phyloP scores from a whole-genome alignment of 2,113 vertebrate genomes.

The Chunga burmeisteri region DNA sequence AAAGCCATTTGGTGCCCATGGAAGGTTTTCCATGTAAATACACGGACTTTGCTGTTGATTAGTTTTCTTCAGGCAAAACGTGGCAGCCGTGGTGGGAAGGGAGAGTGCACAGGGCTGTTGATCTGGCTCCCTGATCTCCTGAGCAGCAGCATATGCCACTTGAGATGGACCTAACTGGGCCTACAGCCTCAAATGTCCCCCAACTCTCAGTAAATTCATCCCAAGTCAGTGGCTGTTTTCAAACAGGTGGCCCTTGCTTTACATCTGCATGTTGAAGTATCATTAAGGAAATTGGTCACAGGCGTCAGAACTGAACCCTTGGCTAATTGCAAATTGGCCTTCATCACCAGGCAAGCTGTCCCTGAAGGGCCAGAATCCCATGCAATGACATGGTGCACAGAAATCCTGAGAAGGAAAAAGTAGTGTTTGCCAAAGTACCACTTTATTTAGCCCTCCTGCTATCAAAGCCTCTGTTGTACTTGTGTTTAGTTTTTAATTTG shows the following conservation, averaged over 20 bases:
- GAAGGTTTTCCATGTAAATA: not conserved
- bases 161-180: not conserved
- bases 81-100: not conserved
- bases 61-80: not conserved
- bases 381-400: not conserved
- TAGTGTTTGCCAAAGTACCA: not conserved
- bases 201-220: not conserved
- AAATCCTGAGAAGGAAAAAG: not conserved
- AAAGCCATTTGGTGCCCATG: not conserved
- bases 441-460: not conserved
- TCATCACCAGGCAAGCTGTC: not conserved
- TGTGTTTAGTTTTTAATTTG: not conserved
- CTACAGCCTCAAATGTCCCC: not conserved
- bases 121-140: not conserved
- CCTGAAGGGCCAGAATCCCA: not conserved
- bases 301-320: not conserved
- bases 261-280: not conserved
- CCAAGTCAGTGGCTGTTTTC: not conserved
- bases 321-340: not conserved
- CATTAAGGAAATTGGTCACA: not conserved
- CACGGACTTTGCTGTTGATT: not conserved
- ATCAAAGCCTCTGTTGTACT: not conserved
- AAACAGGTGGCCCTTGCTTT: not conserved
- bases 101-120: not conserved
- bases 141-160: not conserved